Conservation (phyloP, 1,140 invertebrate genomes). For the Cydia amplana region DNA sequence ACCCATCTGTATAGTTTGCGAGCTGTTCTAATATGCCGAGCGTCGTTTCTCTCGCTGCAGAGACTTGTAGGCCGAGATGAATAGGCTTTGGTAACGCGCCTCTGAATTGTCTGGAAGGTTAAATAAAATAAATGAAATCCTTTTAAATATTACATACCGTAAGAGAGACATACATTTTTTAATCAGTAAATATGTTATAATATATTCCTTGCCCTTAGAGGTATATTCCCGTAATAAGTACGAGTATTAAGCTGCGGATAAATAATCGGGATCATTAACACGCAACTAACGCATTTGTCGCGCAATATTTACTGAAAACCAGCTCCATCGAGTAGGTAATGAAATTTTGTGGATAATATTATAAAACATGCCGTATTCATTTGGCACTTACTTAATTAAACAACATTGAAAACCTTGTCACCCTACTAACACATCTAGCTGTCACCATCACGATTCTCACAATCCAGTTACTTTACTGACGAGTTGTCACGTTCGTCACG, state of each 20-base stretch:
- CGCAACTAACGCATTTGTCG: too few species aligned
- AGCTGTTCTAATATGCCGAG: conserved; percentile 31
- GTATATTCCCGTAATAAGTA: too few species aligned
- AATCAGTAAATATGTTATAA: not conserved
- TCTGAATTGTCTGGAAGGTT: conserved; percentile 22
- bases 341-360: too few species aligned
- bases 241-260: too few species aligned
- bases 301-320: too few species aligned
- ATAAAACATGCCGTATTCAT: not conserved
- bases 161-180: not conserved
- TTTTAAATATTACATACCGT: not conserved
- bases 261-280: too few species aligned
- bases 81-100: conserved; percentile 13
- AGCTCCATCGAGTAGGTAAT: too few species aligned
- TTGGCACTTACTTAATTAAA: not conserved
- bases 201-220: too few species aligned
- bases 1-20: conserved; percentile 29
- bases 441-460: conserved; percentile 7
- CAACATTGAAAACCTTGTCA: not conserved
- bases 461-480: conserved; percentile 1
- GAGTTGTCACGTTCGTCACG: conserved; percentile 16
- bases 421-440: conserved; percentile 27
- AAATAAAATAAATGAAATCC: conserved; percentile 13
- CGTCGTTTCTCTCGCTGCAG: conserved; percentile 26
- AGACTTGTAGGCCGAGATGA: conserved; percentile 19